Evolutionary conservation across 2,888 invertebrate genomes (phyloP).

Genomic region (Argynnis bischoffii): DNA sequence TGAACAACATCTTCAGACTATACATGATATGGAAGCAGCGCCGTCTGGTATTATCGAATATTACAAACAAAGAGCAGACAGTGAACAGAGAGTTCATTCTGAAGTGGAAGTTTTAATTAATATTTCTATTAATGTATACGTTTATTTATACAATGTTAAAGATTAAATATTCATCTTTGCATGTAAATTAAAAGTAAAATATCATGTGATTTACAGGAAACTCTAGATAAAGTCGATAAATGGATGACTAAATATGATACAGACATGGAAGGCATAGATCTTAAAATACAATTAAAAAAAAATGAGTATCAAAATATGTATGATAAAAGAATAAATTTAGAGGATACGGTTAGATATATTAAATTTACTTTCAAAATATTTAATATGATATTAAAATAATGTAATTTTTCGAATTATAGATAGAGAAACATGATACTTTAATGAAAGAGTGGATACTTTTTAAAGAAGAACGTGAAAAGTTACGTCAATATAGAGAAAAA

Average conservation of each 20-base stretch:
- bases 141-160: neutral
- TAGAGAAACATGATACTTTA: conserved; percentile 50
- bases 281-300: conserved; percentile 65
- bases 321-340: conserved; percentile 51
- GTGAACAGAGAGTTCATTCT: conserved; percentile 63
- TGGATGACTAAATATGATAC: conserved; percentile 71
- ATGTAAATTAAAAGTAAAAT: neutral
- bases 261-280: conserved; percentile 64
- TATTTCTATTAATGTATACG: conserved; percentile 57
- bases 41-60: conserved; percentile 49
- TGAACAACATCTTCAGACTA: conserved; percentile 58
- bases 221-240: conserved; percentile 57
- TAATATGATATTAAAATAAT: neutral
- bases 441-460: conserved; percentile 62
- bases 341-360: conserved; percentile 51
- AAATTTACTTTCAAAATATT: neutral
- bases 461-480: conserved; percentile 62
- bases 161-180: neutral
- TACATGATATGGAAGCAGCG: conserved; percentile 48
- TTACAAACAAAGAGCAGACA: conserved; percentile 56
- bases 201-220: conserved; percentile 53
- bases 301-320: conserved; percentile 54
- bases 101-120: conserved; percentile 63
- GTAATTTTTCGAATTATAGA: conserved; percentile 45
- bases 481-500: conserved; percentile 54